Percentiles rank a stretch among this genome's conserved stretches.
Conservation (phyloP, 2,113 vertebrate genomes). For the Xiphophorus maculatus region DNA sequence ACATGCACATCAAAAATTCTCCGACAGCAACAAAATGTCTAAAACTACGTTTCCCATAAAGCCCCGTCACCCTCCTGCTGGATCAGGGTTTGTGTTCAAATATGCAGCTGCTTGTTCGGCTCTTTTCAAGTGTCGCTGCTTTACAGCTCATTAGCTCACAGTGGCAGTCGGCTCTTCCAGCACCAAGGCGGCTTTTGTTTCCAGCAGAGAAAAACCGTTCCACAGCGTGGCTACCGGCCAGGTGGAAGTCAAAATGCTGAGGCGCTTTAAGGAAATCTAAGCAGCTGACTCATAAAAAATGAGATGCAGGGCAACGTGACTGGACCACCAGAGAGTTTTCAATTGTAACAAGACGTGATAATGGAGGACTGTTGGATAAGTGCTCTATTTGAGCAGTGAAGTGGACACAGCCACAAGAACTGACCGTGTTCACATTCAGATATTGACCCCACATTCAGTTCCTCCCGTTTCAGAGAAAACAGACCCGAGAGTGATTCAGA, state of each 20-base stretch:
- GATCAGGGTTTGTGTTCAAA: background rate
- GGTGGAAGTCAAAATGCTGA: background rate
- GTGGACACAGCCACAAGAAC: constrained; percentile 15
- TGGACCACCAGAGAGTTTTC: background rate
- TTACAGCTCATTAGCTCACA: background rate
- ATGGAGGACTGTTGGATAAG: background rate
- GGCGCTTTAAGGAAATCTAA: background rate
- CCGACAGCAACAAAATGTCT: too few species aligned
- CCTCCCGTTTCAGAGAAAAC: background rate
- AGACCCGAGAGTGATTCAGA: background rate
- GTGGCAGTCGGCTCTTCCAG: background rate
- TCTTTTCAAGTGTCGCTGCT: background rate
- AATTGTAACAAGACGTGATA: background rate
- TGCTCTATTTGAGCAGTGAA: background rate
- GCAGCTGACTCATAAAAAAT: background rate
- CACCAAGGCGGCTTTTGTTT: constrained; percentile 17
- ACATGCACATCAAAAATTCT: background rate
- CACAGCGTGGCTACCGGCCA: background rate
- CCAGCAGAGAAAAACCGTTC: background rate
- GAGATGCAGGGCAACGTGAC: background rate
- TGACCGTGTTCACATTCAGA: constrained; percentile 17
- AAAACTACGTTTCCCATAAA: constrained; percentile 1
- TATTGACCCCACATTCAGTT: constrained; percentile 2
- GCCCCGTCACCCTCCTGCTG: background rate
- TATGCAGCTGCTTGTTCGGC: background rate